phyloP scores from a whole-genome alignment of 1,140 invertebrate genomes.

The Platyscapa corneri region DNA sequence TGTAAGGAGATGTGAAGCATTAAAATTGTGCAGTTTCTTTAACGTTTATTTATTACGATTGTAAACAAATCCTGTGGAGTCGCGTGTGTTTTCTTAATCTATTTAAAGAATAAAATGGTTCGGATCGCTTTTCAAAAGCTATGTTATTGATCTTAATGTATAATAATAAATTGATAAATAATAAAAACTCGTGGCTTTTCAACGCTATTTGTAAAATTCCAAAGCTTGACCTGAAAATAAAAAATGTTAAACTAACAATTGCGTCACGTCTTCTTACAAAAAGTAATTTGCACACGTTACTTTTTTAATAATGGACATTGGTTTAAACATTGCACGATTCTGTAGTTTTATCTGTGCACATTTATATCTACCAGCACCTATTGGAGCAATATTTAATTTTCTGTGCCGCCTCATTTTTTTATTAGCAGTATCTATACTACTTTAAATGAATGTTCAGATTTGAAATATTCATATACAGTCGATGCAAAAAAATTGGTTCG shows the following conservation, averaged over 20 bases:
- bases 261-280: neutral
- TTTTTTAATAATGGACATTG: constrained; percentile 35
- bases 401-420: neutral
- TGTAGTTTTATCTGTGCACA: neutral
- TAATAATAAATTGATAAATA: no score
- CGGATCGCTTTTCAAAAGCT: no score
- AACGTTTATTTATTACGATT: no score
- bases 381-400: neutral
- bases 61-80: no score
- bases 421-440: neutral
- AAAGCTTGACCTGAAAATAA: no score
- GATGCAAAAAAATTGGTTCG: constrained; percentile 19
- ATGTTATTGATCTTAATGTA: no score
- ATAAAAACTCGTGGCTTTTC: no score
- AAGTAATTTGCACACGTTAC: neutral
- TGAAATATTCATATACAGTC: neutral
- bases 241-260: neutral
- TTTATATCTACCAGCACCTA: constrained; percentile 1
- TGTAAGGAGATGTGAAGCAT: neutral
- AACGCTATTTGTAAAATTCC: no score
- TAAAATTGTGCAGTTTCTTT: neutral
- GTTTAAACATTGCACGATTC: constrained; percentile 24
- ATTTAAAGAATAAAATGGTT: no score
- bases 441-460: constrained; percentile 39
- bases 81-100: no score